Conservation (phyloP, 2,113 vertebrate species). For the Corydoras sp. region DNA sequence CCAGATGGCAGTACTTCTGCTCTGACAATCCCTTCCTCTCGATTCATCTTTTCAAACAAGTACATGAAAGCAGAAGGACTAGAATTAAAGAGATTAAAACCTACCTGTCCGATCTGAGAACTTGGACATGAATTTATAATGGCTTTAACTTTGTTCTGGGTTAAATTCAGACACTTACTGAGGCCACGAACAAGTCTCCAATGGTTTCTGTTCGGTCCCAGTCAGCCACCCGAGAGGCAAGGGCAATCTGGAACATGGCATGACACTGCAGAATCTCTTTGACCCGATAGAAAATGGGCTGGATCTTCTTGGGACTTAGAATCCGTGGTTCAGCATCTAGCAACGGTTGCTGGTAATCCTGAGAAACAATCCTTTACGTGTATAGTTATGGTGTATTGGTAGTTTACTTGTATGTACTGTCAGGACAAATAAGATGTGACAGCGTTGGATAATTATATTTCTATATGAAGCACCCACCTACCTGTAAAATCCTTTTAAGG, state of each 20-base stretch:
- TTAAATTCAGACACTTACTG: slow-evolving; percentile 54
- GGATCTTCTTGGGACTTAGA: slow-evolving; percentile 73
- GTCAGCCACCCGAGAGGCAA: slow-evolving; percentile 74
- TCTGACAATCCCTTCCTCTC: slow-evolving; percentile 8
- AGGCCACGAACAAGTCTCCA: slow-evolving; percentile 82
- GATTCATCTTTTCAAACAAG: background rate
- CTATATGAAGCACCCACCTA: slow-evolving; percentile 40
- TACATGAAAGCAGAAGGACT: slow-evolving; percentile 1
- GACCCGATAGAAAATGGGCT: slow-evolving; percentile 71
- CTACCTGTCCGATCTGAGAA: background rate
- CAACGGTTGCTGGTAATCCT: slow-evolving; percentile 80
- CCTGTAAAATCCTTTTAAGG: slow-evolving; percentile 75
- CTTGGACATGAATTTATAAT: background rate
- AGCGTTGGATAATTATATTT: background rate
- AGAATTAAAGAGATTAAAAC: background rate
- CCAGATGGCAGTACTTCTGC: background rate
- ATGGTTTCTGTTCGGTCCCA: slow-evolving; percentile 79
- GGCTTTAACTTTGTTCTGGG: background rate
- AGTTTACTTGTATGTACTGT: background rate
- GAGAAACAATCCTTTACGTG: background rate
- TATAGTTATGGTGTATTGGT: too few species aligned
- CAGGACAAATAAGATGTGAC: background rate
- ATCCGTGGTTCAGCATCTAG: slow-evolving; percentile 77
- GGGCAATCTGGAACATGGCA: slow-evolving; percentile 83
- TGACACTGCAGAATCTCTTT: slow-evolving; percentile 82